phyloP scores from a whole-genome alignment of 2,888 invertebrate species.

The Smittia sp. region DNA sequence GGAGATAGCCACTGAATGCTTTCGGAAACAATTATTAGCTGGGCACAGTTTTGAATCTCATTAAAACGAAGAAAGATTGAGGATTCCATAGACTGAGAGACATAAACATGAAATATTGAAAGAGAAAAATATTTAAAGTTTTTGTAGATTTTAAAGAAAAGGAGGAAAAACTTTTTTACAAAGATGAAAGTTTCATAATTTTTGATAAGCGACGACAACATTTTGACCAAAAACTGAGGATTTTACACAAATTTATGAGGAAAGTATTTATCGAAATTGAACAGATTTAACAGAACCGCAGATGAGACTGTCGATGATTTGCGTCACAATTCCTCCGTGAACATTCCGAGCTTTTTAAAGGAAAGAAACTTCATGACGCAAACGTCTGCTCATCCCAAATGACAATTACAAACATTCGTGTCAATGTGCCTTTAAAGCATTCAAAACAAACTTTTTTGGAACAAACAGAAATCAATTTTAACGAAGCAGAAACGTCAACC shows the following conservation, averaged over 20 bases:
- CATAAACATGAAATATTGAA: neutral
- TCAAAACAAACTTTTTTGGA: constrained; percentile 20
- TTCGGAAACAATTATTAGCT: neutral
- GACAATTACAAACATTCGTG: constrained; percentile 25
- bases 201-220: neutral
- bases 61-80: neutral
- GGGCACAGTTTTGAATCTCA: constrained; percentile 4
- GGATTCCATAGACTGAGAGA: constrained; percentile 5
- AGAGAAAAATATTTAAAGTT: constrained; percentile 8
- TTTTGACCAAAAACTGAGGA: constrained; percentile 25
- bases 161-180: constrained; percentile 1
- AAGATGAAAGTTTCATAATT: constrained; percentile 6
- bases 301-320: neutral
- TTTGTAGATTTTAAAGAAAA: constrained; percentile 14
- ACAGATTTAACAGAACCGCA: neutral
- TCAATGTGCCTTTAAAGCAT: constrained; percentile 39
- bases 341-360: constrained; percentile 14
- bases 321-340: neutral
- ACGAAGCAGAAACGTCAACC: neutral
- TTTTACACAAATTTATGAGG: constrained; percentile 5
- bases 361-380: neutral
- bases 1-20: neutral
- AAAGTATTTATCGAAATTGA: constrained; percentile 20
- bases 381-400: neutral
- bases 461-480: constrained; percentile 16